Evolutionary conservation across 2,888 invertebrate species (phyloP), one percentile per base, ranked within the genome.

Genomic region (Deroplatys truncata): DNA sequence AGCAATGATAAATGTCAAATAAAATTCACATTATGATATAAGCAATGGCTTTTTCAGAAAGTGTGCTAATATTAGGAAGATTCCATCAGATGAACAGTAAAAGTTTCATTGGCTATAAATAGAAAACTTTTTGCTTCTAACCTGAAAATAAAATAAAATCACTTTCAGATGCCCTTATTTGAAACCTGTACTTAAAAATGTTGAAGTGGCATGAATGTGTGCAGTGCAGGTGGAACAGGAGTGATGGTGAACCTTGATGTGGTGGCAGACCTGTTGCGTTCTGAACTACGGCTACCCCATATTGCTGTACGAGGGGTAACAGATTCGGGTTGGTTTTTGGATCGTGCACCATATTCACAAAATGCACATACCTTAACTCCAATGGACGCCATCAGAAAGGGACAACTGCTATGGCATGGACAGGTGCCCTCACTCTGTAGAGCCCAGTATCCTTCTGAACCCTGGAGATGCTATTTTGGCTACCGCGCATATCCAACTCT

Each of bases 301-400:
- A 95, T 97, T 25, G 94, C 95, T 0, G 97, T 98, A 16, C 95
- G 97, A 5, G 98, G 98, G 0, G 96, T 98, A 13, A 96, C 97
- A 1, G 98, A 99, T 93, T 98, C 98, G 0, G 98, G 98, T 28
- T 99, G 98, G 98, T 98, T 98, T 93, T 94, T 98, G 90, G 98
- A 98, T 93, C 95, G 98, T 90, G 96, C 97, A 43, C 97, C 97
- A 0, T 97, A 96, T 92, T 94, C 94, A 93, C 92, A 93, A 93
- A 84, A 94, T 94, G 20, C 94, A 92, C 92, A 92, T 92, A 82
- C 93, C 0, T 94, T 96, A 90, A 95, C 96, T 0, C 95, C 96
- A 7, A 93, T 96, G 91, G 95, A 96, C 92, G 95, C 96, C 0
- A 96, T 97, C 86, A 95, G 96, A 90, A 95, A 95, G 92, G 98